Conservation (phyloP, 2,888 invertebrate species). For the Andrena marginata region DNA sequence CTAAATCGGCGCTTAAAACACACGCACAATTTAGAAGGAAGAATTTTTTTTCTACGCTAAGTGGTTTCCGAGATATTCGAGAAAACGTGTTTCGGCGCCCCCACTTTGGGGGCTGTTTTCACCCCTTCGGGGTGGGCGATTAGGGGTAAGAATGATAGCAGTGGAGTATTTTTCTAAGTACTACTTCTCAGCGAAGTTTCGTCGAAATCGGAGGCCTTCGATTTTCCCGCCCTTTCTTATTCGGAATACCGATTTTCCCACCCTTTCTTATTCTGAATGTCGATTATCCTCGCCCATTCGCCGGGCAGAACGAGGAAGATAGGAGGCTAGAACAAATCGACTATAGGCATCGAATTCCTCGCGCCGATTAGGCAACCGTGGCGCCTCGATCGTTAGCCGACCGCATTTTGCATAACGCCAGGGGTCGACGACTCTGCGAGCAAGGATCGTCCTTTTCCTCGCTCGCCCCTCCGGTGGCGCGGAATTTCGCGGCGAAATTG, state of each 20-base stretch:
- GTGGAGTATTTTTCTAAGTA: too few relatives aligned
- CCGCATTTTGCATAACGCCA: conserved; percentile 74
- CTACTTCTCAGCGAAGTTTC: too few relatives aligned
- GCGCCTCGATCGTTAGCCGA: conserved; percentile 65
- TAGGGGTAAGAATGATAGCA: too few relatives aligned
- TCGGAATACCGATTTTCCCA: background rate
- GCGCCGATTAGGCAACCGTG: conserved; percentile 46
- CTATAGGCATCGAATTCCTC: background rate
- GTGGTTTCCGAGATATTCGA: too few relatives aligned
- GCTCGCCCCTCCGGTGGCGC: background rate
- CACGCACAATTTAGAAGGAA: too few relatives aligned
- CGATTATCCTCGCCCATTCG: background rate
- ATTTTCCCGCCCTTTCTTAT: background rate
- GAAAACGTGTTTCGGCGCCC: too few relatives aligned
- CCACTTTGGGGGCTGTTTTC: too few relatives aligned
- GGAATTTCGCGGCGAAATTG: conserved; percentile 2
- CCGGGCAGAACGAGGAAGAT: background rate
- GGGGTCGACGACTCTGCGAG: conserved; percentile 56
- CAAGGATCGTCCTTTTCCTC: background rate
- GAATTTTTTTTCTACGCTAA: too few relatives aligned
- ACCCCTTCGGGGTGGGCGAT: too few relatives aligned
- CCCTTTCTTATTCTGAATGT: background rate
- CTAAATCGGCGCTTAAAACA: too few relatives aligned
- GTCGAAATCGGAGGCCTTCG: background rate
- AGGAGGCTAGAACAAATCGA: background rate